phyloP scores from a whole-genome alignment of 2,797 vertebrate genomes.

The Anabacerthia variegaticeps region DNA sequence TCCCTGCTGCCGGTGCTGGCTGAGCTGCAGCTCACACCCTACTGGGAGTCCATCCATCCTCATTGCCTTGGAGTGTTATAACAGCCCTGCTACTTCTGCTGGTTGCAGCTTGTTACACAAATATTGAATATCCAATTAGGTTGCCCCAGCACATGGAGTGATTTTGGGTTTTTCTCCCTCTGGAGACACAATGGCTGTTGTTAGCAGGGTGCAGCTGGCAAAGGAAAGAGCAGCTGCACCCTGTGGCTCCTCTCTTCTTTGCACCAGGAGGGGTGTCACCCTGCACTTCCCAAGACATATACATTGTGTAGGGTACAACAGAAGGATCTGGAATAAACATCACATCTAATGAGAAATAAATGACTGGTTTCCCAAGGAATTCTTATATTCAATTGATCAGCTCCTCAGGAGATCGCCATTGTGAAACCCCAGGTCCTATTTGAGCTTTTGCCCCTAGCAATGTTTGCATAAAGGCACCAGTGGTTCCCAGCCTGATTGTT shows the following conservation, averaged over 20 bases:
- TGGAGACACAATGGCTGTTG: background rate
- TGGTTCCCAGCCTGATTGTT: background rate
- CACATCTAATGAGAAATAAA: background rate
- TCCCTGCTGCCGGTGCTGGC: accelerated
- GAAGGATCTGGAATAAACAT: background rate
- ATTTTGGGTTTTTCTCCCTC: background rate
- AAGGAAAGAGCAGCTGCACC: background rate
- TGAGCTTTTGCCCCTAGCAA: background rate
- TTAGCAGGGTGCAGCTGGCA: background rate
- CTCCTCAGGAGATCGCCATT: background rate
- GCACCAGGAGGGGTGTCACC: background rate
- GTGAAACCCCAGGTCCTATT: too few species aligned
- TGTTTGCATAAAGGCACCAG: accelerated
- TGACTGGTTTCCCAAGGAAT: background rate
- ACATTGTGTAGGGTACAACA: background rate
- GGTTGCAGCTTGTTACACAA: background rate
- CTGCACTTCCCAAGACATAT: accelerated
- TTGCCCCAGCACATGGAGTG: background rate
- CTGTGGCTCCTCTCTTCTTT: background rate
- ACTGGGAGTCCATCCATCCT: background rate
- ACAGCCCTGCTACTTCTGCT: background rate
- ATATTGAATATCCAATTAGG: background rate
- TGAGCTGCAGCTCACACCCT: background rate
- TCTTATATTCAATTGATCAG: background rate
- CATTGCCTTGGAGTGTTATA: background rate